Evolutionary conservation across 2,113 vertebrate genomes (phyloP).

Genomic region (Picathartes gymnocephalus): DNA sequence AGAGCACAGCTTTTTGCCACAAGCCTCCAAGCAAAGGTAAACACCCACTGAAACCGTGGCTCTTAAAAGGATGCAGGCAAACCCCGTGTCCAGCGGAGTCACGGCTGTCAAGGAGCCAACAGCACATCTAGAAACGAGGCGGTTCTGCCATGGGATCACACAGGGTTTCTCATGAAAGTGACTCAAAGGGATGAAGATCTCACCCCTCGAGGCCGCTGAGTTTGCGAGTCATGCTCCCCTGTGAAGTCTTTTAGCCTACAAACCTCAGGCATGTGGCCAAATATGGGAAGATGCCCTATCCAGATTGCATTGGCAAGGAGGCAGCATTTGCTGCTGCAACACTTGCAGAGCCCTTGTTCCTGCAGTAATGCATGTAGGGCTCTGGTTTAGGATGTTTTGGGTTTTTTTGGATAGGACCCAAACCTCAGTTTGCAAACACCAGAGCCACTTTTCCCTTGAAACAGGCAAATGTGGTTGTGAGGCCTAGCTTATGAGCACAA

Average conservation of each 20-base stretch:
- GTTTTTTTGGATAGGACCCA: background rate
- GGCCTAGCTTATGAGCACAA: background rate
- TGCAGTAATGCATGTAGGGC: background rate
- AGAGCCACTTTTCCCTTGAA: background rate
- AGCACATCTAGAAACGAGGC: background rate
- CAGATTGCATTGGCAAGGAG: background rate
- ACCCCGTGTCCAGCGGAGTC: fast-evolving
- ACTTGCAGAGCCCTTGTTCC: background rate
- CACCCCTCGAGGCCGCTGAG: background rate
- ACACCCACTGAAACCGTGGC: background rate
- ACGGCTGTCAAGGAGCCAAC: background rate
- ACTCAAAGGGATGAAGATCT: background rate
- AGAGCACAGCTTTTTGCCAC: background rate
- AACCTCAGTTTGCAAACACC: background rate
- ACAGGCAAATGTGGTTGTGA: background rate
- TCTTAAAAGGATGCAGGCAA: background rate
- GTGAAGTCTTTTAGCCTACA: background rate
- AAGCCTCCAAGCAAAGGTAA: background rate
- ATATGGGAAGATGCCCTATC: background rate
- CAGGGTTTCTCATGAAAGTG: background rate
- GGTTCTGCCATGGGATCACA: background rate
- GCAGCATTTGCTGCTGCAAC: background rate
- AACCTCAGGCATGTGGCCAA: background rate
- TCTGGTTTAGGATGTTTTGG: background rate
- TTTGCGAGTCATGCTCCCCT: background rate